These are phyloP conservation scores for Eulemur coronatus DNA, from an alignment of 2,797 vertebrate species.

Conservation along the genomic window DNA sequence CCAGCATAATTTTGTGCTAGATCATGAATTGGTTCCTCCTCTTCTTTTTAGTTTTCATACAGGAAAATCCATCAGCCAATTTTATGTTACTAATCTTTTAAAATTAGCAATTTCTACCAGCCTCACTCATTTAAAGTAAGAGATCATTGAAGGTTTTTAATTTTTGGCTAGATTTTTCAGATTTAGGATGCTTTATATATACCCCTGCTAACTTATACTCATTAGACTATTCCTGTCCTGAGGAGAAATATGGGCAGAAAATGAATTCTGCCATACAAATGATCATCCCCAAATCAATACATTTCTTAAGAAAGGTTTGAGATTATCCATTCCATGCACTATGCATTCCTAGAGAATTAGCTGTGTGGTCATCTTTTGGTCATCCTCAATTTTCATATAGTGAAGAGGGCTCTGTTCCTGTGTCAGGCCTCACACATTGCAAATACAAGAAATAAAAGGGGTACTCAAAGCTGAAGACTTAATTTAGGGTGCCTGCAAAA, in stretches of 20 bases:
- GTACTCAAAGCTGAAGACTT: neutral
- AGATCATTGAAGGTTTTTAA: constrained; percentile 3
- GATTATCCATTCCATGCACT: neutral
- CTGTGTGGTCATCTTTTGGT: neutral
- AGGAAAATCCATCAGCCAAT: neutral
- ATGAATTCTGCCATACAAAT: neutral
- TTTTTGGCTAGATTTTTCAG: constrained; percentile 3
- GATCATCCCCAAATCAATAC: neutral
- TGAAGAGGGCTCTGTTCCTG: neutral
- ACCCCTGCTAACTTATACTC: neutral
- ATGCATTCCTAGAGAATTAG: neutral
- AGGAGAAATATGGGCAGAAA: neutral
- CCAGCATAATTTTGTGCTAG: neutral
- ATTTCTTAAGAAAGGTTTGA: neutral
- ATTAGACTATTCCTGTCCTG: neutral
- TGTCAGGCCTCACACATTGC: neutral
- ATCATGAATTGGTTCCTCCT: neutral
- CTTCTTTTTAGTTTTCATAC: neutral
- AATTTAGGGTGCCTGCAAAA: neutral
- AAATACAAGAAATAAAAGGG: constrained; percentile 7
- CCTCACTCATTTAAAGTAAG: neutral
- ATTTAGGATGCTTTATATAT: constrained; percentile 47
- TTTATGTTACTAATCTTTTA: constrained; percentile 9
- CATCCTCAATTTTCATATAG: neutral
- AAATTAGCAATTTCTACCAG: neutral